These are phyloP conservation scores for Lasaia peninsularis DNA, from an alignment of 1,140 invertebrate genomes.

Conservation along the genomic window DNA sequence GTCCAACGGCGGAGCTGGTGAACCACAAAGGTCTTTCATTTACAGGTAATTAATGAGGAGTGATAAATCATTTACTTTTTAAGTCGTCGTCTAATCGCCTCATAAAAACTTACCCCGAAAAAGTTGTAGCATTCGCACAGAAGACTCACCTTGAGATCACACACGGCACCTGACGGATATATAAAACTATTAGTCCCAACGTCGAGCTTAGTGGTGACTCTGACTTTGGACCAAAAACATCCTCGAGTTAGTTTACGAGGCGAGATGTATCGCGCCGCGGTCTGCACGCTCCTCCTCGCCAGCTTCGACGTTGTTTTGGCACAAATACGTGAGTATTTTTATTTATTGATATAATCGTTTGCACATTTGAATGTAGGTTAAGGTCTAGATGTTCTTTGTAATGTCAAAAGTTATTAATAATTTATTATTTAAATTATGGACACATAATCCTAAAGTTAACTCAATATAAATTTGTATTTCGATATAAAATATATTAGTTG, in stretches of 20 bases:
- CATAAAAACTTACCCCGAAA: background rate
- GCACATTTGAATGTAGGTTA: conserved; percentile 2
- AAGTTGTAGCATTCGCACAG: background rate
- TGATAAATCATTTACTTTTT: too few species aligned
- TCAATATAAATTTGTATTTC: too few species aligned
- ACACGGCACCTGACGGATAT: background rate
- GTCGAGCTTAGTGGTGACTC: conserved; percentile 1
- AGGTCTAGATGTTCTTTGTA: background rate
- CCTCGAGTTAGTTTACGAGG: background rate
- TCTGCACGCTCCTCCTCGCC: background rate
- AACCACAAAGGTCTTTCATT: too few species aligned
- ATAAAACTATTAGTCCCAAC: background rate
- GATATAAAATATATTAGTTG: too few species aligned
- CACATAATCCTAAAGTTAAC: too few species aligned
- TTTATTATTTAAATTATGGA: too few species aligned
- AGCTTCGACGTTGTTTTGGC: background rate
- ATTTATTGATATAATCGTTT: background rate
- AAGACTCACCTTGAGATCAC: background rate
- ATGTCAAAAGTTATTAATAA: too few species aligned
- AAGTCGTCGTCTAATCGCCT: too few species aligned
- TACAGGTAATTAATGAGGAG: too few species aligned
- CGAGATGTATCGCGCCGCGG: background rate
- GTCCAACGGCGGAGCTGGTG: too few species aligned
- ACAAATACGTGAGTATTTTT: conserved; percentile 8
- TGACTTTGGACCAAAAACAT: background rate